Evolutionary conservation across 2,888 invertebrate genomes (phyloP).

Genomic region (Vanessa cardui): DNA sequence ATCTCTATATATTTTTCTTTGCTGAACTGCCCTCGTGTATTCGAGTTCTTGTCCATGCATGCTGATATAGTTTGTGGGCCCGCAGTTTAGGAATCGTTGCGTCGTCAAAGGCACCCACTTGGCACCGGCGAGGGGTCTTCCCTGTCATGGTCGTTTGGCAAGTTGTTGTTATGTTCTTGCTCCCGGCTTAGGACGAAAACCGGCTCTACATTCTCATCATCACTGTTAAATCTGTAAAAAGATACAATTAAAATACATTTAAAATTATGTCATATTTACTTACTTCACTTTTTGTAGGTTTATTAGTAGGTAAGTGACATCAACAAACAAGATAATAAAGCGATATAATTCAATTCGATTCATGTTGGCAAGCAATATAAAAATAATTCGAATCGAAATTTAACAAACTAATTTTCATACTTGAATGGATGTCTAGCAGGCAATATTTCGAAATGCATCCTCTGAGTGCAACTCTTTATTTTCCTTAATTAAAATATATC

Average conservation of each 20-base stretch:
- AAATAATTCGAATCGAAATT: neutral
- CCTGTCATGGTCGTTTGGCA: constrained; percentile 53
- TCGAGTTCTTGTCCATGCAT: constrained; percentile 23
- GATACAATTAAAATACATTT: neutral
- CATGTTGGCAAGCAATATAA: neutral
- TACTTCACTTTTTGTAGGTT: too few relatives aligned
- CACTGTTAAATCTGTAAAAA: constrained; percentile 61
- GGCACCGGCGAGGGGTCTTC: constrained; percentile 46
- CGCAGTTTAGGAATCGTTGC: constrained; percentile 17
- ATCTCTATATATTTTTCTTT: constrained; percentile 19
- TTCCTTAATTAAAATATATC: neutral
- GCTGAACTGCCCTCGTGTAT: constrained; percentile 20
- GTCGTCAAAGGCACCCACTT: constrained; percentile 53
- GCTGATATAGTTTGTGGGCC: constrained; percentile 13
- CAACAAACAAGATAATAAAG: too few relatives aligned
- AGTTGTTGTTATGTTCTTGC: constrained; percentile 67
- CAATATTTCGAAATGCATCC: too few relatives aligned
- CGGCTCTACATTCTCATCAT: constrained; percentile 71
- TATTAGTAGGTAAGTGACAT: too few relatives aligned
- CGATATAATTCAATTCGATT: too few relatives aligned
- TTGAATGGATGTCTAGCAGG: too few relatives aligned
- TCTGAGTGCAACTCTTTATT: too few relatives aligned
- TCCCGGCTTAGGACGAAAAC: constrained; percentile 63
- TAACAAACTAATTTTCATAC: too few relatives aligned
- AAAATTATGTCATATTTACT: too few relatives aligned